These are phyloP conservation scores for Heliconius eleuchia DNA, from an alignment of 1,140 invertebrate genomes.

Conservation along the genomic window DNA sequence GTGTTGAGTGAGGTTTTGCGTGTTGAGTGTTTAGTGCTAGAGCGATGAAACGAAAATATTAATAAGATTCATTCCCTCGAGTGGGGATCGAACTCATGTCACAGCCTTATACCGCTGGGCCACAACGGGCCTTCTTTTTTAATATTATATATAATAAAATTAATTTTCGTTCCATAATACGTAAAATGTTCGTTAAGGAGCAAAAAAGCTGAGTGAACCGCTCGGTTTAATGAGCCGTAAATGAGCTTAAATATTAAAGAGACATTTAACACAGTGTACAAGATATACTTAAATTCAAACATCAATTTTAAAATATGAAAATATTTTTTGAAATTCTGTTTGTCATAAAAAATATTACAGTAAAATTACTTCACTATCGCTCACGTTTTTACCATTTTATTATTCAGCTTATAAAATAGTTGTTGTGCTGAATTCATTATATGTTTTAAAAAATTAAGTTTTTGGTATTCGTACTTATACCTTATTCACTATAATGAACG, in stretches of 20 bases:
- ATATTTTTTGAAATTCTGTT: background rate
- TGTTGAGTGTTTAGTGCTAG: too few species aligned
- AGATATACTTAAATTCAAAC: constrained; percentile 1
- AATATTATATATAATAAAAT: background rate
- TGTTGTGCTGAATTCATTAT: background rate
- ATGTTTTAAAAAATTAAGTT: background rate
- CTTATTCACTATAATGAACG: background rate
- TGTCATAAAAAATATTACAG: background rate
- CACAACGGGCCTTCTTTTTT: too few species aligned
- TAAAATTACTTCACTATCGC: too few species aligned
- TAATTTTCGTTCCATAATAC: background rate
- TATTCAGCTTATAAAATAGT: background rate
- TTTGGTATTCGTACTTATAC: background rate
- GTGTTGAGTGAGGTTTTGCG: too few species aligned
- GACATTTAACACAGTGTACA: constrained; percentile 5
- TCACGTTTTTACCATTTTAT: background rate
- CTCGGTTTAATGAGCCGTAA: constrained; percentile 14
- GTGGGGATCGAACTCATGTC: too few species aligned
- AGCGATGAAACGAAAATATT: too few species aligned
- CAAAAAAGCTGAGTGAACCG: background rate
- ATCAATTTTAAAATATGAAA: background rate
- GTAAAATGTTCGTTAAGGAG: background rate
- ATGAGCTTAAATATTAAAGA: constrained; percentile 14
- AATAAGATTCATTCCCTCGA: too few species aligned
- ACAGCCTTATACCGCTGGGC: too few species aligned